These are phyloP conservation scores for Trachemys scripta DNA, from an alignment of 2,113 vertebrate genomes.

Conservation along the genomic window DNA sequence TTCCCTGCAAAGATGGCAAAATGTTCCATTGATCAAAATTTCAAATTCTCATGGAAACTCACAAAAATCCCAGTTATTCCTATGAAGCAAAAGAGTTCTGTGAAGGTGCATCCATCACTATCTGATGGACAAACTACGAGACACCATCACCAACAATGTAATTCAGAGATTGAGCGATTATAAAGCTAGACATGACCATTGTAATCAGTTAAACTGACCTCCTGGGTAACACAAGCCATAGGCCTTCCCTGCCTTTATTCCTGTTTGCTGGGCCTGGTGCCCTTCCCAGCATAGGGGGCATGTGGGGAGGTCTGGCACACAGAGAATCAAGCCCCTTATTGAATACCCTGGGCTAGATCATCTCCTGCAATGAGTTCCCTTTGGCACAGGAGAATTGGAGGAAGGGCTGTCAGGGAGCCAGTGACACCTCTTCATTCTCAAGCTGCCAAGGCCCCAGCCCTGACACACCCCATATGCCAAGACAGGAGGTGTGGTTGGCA, in stretches of 20 bases:
- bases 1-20: slow-evolving; percentile 1
- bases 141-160: not conserved
- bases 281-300: not conserved
- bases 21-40: not conserved
- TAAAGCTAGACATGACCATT: not conserved
- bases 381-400: not conserved
- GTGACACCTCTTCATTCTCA: not conserved
- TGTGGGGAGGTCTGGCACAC: not conserved
- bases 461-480: not conserved
- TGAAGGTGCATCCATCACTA: not conserved
- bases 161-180: not conserved
- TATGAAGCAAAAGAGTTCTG: not conserved
- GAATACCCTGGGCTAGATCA: not conserved
- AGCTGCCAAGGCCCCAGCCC: not conserved
- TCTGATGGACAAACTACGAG: slow-evolving; percentile 3
- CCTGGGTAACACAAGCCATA: not conserved
- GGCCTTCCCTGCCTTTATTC: not conserved
- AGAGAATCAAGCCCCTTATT: not conserved
- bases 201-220: not conserved
- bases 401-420: not conserved
- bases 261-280: not conserved
- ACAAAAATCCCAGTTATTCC: slow-evolving; percentile 11
- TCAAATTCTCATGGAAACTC: fast-evolving
- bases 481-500: not conserved
- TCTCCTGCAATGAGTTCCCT: not conserved